phyloP scores from a whole-genome alignment of 1,140 invertebrate genomes.

The Drosophila biarmipes region DNA sequence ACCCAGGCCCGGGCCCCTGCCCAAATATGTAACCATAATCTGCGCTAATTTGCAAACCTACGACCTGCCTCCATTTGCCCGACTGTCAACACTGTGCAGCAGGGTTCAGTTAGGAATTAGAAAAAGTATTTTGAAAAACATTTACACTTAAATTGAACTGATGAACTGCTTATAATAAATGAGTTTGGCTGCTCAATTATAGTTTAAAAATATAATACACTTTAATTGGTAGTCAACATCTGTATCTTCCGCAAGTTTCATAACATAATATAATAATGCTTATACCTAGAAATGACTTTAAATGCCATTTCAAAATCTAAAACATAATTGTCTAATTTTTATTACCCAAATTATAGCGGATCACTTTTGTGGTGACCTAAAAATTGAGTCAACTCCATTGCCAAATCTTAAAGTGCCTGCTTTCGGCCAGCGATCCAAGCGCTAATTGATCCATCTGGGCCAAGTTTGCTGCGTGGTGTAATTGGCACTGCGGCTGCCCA shows the following conservation, averaged over 20 bases:
- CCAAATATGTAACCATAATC: slow-evolving; percentile 29
- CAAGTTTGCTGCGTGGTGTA: slow-evolving; percentile 26
- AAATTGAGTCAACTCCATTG: neutral
- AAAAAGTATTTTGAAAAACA: neutral
- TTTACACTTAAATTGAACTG: neutral
- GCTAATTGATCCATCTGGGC: slow-evolving; percentile 19
- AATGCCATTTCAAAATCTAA: neutral
- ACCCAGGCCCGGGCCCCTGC: neutral
- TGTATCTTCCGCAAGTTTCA: no score
- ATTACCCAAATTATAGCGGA: neutral
- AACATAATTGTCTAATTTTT: neutral
- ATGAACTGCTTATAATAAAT: neutral
- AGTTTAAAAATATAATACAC: no score
- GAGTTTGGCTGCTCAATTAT: no score
- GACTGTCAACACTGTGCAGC: slow-evolving; percentile 12
- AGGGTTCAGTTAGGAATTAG: neutral
- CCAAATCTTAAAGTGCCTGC: neutral
- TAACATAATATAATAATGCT: no score
- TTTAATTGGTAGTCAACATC: no score
- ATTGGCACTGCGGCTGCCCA: slow-evolving; percentile 33
- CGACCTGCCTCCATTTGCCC: slow-evolving; percentile 1
- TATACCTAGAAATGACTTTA: no score
- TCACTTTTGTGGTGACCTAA: neutral
- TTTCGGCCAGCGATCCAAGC: slow-evolving; percentile 1
- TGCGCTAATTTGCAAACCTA: slow-evolving; percentile 48